Percentiles rank a stretch among this genome's conserved stretches.
Evolutionary conservation across 1,140 invertebrate genomes (phyloP).

Genomic region (Kradibia gibbosae): DNA sequence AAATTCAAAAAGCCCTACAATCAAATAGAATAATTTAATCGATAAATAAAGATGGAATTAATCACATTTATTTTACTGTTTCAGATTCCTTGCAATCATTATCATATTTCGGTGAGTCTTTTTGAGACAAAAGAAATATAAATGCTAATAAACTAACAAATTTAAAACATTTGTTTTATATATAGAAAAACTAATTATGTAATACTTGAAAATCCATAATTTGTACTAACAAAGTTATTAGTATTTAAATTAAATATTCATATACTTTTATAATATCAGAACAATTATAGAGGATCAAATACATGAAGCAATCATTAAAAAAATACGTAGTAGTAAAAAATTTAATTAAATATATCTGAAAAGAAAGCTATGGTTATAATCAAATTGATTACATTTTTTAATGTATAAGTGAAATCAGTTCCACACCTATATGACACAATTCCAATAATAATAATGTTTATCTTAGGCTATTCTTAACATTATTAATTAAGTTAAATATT

Average conservation of each 20-base stretch:
- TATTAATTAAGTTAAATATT: too few species aligned
- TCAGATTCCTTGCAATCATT: conserved; percentile 70
- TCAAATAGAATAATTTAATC: not conserved
- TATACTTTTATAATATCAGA: not conserved
- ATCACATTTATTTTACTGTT: conserved; percentile 64
- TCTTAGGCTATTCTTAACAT: too few species aligned
- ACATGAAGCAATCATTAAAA: too few species aligned
- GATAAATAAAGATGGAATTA: conserved; percentile 14
- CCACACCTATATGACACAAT: too few species aligned
- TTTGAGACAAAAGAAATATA: conserved; percentile 38
- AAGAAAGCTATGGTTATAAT: too few species aligned
- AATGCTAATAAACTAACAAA: conserved; percentile 36
- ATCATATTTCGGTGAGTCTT: conserved; percentile 69
- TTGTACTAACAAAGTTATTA: conserved; percentile 12
- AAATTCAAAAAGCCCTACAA: not conserved
- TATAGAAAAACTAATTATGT: not conserved
- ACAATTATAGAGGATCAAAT: too few species aligned
- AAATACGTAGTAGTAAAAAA: too few species aligned
- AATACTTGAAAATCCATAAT: not conserved
- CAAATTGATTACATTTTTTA: too few species aligned
- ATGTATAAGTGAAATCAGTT: too few species aligned
- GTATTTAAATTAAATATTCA: not conserved
- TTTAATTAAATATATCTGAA: too few species aligned
- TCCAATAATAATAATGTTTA: too few species aligned
- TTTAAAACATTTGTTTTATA: not conserved